These are phyloP conservation scores for Cheilosia grossa DNA, from an alignment of 2,888 invertebrate species.

Conservation along the genomic window DNA sequence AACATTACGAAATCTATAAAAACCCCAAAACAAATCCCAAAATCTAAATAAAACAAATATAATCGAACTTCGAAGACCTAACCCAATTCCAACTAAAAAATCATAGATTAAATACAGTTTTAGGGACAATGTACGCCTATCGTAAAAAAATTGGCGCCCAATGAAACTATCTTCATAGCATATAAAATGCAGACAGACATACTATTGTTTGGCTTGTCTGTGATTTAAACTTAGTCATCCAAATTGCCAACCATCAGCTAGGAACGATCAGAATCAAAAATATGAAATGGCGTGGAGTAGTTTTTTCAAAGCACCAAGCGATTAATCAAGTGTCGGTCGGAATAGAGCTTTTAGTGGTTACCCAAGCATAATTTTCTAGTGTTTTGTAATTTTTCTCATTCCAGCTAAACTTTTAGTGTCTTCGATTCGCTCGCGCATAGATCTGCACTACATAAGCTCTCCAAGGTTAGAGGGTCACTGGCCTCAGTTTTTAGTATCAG, in stretches of 20 bases:
- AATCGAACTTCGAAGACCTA: slow-evolving; percentile 19
- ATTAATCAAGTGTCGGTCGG: slow-evolving; percentile 54
- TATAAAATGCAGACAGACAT: slow-evolving; percentile 20
- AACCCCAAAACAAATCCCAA: slow-evolving; percentile 20
- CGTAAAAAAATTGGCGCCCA: slow-evolving; percentile 22
- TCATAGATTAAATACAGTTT: slow-evolving; percentile 24
- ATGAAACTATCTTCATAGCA: not conserved
- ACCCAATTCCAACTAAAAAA: slow-evolving; percentile 38
- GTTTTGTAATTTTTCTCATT: slow-evolving; percentile 49
- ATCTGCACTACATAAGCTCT: slow-evolving; percentile 78
- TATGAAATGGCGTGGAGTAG: slow-evolving; percentile 29
- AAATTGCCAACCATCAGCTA: slow-evolving; percentile 5
- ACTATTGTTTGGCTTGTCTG: slow-evolving; percentile 4
- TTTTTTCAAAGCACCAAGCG: slow-evolving; percentile 31
- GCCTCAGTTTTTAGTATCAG: slow-evolving; percentile 76
- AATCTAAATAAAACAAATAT: slow-evolving; percentile 15
- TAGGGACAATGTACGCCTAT: slow-evolving; percentile 14
- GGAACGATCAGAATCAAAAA: slow-evolving; percentile 13
- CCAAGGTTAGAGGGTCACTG: slow-evolving; percentile 82
- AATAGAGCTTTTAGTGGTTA: slow-evolving; percentile 38
- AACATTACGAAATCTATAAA: not conserved
- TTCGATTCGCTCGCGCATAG: slow-evolving; percentile 68
- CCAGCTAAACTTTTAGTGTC: slow-evolving; percentile 70
- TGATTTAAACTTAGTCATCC: slow-evolving; percentile 32
- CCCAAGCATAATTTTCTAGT: slow-evolving; percentile 24